Base-by-base conservation (phyloP, 1,140 invertebrate genomes). In the Magallana angulata region DNA sequence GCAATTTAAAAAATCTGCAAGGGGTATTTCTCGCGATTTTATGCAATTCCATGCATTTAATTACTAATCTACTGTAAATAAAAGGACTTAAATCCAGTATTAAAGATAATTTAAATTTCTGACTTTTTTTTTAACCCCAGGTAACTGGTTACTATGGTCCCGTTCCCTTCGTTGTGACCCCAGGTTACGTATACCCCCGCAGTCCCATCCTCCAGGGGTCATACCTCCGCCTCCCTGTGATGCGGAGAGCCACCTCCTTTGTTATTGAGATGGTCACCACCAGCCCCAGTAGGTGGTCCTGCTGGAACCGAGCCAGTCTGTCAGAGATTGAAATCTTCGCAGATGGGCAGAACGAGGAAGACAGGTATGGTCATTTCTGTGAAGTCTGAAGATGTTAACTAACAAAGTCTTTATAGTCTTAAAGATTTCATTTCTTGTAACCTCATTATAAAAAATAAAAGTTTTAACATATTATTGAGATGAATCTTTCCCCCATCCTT, bases 311-410 rank as follows among this genome's bases (percentile, higher is more conserved):
- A 58, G 91, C 91, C 57, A 85, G 89, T 6, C 85, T 93, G 59
- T 88, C 89, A n/a, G 91, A 93, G 86, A 87, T 93, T 82, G 92
- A 93, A 88, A 89, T 93, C 7, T 93, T 90, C 87, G 91, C 91
- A 36, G 91, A 91, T 85, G 92, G 90, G 57, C 18, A 84, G 56
- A 81, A 90, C 56, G 81, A 90, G 6, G 68, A 83, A 58, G 89
- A 92, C 83, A 91, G 91, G 91, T 91, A 88, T 58, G 12, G 30
- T 1, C 5, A 83, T 7, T 18, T 18, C 14, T 64, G 7, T 82
- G 81, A n/a, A 36, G 30, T 48, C 5, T 48, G 36, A 48, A 24
- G 24, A 24, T 24, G 24, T 24, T 24, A 24, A 48, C 36, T 48
- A 2, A 5, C 0, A 36, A 36, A 48, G 36, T 48, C 36, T 48